Percentiles rank a stretch among this genome's conserved stretches.
phyloP scores from a whole-genome alignment of 1,140 invertebrate species.

The Zelostemma sp. region DNA sequence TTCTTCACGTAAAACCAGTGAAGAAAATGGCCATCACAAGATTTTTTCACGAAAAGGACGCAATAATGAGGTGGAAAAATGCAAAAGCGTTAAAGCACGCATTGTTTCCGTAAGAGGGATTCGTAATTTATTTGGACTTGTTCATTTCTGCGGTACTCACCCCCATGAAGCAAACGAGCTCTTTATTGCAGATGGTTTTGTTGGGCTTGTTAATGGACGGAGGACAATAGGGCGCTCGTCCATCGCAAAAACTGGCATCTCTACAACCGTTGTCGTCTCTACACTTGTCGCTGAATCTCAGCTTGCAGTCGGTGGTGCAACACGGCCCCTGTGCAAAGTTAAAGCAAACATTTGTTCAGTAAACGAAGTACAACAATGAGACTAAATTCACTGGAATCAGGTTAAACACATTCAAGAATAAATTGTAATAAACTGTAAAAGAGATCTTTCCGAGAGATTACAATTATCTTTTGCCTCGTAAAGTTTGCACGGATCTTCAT shows the following conservation, averaged over 20 bases:
- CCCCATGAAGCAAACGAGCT: slow-evolving; percentile 95
- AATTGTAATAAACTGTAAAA: slow-evolving; percentile 37
- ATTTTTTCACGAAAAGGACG: background rate
- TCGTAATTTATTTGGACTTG: background rate
- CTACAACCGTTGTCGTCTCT: slow-evolving; percentile 95
- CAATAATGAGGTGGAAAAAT: too few relatives aligned
- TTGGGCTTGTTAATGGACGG: slow-evolving; percentile 93
- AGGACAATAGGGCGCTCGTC: slow-evolving; percentile 85
- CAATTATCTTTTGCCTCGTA: background rate
- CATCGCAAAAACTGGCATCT: slow-evolving; percentile 91
- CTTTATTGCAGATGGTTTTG: slow-evolving; percentile 93
- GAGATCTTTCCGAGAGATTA: background rate
- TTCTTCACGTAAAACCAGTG: too few relatives aligned
- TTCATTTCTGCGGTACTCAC: slow-evolving; percentile 72
- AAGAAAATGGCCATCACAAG: too few relatives aligned
- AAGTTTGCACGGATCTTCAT: background rate
- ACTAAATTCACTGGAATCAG: slow-evolving; percentile 41
- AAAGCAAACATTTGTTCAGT: slow-evolving; percentile 49
- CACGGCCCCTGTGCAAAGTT: slow-evolving; percentile 86
- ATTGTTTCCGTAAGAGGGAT: too few relatives aligned
- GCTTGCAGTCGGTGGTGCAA: slow-evolving; percentile 89
- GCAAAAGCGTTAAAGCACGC: too few relatives aligned
- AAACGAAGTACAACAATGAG: slow-evolving; percentile 46
- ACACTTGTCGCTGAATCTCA: slow-evolving; percentile 90
- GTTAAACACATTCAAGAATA: slow-evolving; percentile 39